A percentile compares a stretch with the other conserved stretches of the same genome.
These are phyloP conservation scores for Megastigmus dorsalis DNA, from an alignment of 2,888 invertebrate species.

Conservation along the genomic window DNA sequence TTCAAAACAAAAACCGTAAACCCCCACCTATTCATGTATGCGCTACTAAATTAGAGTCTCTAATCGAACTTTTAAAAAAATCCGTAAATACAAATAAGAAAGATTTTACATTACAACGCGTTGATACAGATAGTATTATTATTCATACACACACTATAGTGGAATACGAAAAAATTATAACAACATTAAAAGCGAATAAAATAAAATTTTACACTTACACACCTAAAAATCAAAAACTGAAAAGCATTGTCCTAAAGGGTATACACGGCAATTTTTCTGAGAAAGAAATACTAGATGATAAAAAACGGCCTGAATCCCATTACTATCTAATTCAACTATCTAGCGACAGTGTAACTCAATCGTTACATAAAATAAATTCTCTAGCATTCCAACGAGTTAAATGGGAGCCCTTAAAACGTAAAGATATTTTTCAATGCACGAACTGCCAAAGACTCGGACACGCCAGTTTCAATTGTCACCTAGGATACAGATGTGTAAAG, in stretches of 20 bases:
- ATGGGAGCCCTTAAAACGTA: slow-evolving; percentile 34
- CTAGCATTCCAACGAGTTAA: slow-evolving; percentile 27
- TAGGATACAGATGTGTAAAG: slow-evolving; percentile 32
- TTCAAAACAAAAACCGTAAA: too few species aligned
- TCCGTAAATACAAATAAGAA: neutral
- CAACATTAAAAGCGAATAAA: too few species aligned
- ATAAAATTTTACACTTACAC: slow-evolving; percentile 27
- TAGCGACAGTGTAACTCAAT: slow-evolving; percentile 12
- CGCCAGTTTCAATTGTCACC: slow-evolving; percentile 11
- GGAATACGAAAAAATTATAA: too few species aligned
- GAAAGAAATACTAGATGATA: slow-evolving; percentile 42
- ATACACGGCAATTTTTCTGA: slow-evolving; percentile 30
- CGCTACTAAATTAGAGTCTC: neutral
- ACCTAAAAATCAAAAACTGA: slow-evolving; percentile 18
- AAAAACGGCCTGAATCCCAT: neutral
- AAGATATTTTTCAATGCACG: slow-evolving; percentile 26
- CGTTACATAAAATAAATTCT: slow-evolving; percentile 24
- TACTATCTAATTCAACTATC: slow-evolving; percentile 18
- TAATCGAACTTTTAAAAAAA: neutral
- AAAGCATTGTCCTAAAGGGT: slow-evolving; percentile 40
- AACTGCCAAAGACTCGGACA: slow-evolving; percentile 44
- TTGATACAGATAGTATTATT: too few species aligned
- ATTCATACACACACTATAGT: too few species aligned
- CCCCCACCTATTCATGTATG: neutral
- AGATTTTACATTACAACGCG: neutral